A percentile compares a stretch with the other conserved stretches of the same genome.
phyloP scores from a whole-genome alignment of 2,888 invertebrate species.

The Cephus rjabovi region DNA sequence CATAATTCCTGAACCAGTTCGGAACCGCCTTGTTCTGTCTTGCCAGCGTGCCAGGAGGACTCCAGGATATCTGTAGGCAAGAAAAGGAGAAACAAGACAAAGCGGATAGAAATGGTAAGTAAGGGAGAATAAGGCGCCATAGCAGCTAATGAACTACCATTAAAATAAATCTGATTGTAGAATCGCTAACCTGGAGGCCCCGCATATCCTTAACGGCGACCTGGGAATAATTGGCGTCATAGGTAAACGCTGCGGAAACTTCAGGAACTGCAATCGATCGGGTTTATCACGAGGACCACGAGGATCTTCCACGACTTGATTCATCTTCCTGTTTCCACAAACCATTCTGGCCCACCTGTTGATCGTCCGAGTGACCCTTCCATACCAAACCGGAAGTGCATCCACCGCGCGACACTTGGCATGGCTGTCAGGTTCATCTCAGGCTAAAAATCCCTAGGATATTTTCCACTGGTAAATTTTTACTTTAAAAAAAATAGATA shows the following conservation, averaged over 20 bases:
- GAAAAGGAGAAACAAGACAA: not conserved
- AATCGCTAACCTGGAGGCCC: not conserved
- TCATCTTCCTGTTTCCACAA: not conserved
- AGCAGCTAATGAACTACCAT: constrained; percentile 2
- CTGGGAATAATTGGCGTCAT: constrained; percentile 6
- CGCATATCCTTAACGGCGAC: not conserved
- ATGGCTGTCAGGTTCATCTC: not conserved
- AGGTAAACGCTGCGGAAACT: not conserved
- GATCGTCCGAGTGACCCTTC: not conserved
- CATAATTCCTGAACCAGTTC: not conserved
- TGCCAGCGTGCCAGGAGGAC: not conserved
- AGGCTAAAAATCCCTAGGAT: not conserved
- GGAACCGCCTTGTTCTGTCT: not conserved
- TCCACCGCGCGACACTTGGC: not conserved
- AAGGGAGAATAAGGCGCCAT: not conserved
- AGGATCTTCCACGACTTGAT: not conserved
- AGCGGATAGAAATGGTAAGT: not conserved
- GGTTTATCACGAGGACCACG: not conserved
- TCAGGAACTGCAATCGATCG: not conserved
- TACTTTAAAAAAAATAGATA: not conserved
- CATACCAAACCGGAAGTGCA: not conserved
- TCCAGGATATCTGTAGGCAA: not conserved
- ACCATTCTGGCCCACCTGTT: not conserved
- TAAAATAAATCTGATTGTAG: constrained; percentile 8
- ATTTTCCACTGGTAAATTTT: not conserved